Evolutionary conservation across 2,797 vertebrate genomes (phyloP).

Genomic region (Chanos chanos): DNA sequence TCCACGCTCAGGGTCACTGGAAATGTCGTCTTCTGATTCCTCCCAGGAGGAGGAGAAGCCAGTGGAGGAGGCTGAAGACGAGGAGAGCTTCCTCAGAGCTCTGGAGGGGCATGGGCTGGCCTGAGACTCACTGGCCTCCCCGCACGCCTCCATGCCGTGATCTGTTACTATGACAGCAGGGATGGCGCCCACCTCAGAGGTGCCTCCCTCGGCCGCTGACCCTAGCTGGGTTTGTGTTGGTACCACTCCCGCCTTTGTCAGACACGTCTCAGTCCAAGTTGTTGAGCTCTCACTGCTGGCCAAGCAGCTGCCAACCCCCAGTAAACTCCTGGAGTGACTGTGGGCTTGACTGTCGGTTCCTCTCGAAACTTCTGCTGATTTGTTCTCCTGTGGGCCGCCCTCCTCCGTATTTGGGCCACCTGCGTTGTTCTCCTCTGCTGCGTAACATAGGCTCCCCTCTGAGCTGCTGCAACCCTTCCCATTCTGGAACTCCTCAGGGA

Average conservation of each 20-base stretch:
- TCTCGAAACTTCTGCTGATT: slow-evolving; percentile 35
- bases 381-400: slow-evolving; percentile 42
- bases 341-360: slow-evolving; percentile 4
- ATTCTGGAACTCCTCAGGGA: slow-evolving; percentile 65
- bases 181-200: slow-evolving; percentile 56
- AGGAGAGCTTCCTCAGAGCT: slow-evolving; percentile 86
- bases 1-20: slow-evolving; percentile 88
- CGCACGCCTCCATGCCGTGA: slow-evolving; percentile 75
- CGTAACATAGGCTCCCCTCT: slow-evolving; percentile 43
- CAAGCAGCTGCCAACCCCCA: slow-evolving; percentile 9
- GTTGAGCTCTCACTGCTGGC: slow-evolving; percentile 15
- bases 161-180: slow-evolving; percentile 92
- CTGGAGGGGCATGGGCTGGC: slow-evolving; percentile 59
- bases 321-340: slow-evolving; percentile 28
- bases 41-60: slow-evolving; percentile 98
- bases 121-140: slow-evolving; percentile 51
- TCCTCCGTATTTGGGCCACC: slow-evolving; percentile 41
- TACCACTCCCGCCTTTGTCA: slow-evolving; percentile 13
- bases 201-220: slow-evolving; percentile 12
- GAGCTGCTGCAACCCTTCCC: slow-evolving; percentile 52
- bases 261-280: slow-evolving; percentile 19
- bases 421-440: slow-evolving; percentile 30
- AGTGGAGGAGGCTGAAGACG: slow-evolving; percentile 93
- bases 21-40: slow-evolving; percentile 95
- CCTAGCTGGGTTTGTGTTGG: slow-evolving; percentile 16